These are phyloP conservation scores for Epinephelus coioides DNA, from an alignment of 2,797 vertebrate genomes.

Conservation along the genomic window DNA sequence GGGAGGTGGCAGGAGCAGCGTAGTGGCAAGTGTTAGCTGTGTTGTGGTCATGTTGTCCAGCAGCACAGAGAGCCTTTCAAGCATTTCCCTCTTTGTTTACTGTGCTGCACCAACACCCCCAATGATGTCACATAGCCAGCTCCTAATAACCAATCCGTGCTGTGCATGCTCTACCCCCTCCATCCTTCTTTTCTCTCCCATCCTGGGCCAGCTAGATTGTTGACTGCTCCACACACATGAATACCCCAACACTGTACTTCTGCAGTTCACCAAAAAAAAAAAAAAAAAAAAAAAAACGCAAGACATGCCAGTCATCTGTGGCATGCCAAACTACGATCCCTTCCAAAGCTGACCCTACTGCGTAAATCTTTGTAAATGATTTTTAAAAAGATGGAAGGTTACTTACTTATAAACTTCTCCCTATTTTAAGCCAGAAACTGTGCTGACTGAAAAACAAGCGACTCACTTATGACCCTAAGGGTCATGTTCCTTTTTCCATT, in stretches of 20 bases:
- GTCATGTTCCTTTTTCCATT: conserved; percentile 41
- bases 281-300: conserved; percentile 48
- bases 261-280: conserved; percentile 62
- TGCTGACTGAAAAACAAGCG: background rate
- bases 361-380: conserved; percentile 24
- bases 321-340: conserved; percentile 44
- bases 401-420: background rate
- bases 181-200: conserved; percentile 51
- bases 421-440: background rate
- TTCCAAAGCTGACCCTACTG: conserved; percentile 40
- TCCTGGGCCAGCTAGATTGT: conserved; percentile 46
- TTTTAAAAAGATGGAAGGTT: background rate
- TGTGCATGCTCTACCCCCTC: conserved; percentile 45
- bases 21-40: conserved; percentile 35
- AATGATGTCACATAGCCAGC: conserved; percentile 82
- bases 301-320: conserved; percentile 58
- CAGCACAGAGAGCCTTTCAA: conserved; percentile 84
- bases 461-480: background rate
- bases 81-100: conserved; percentile 85
- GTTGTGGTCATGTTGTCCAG: conserved; percentile 69
- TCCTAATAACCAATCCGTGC: conserved; percentile 74
- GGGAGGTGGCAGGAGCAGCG: background rate
- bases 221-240: conserved; percentile 64
- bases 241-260: conserved; percentile 71
- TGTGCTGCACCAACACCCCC: conserved; percentile 78